Percentiles rank a stretch among this genome's conserved stretches.
These are phyloP conservation scores for Arrhopalites spinosus DNA, from an alignment of 2,888 invertebrate genomes.

Conservation along the genomic window DNA sequence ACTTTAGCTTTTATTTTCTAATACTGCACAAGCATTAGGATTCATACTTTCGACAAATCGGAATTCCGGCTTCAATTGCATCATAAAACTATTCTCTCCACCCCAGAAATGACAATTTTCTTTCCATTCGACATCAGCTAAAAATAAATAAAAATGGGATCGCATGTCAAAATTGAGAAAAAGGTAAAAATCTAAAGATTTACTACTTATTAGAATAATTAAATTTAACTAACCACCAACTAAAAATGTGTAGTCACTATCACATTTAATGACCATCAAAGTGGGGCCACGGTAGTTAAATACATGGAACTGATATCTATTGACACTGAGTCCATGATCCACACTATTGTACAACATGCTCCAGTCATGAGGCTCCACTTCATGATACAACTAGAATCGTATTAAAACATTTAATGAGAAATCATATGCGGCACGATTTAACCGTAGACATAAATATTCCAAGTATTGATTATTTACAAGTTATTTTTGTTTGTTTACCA, in stretches of 20 bases:
- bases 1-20: no score
- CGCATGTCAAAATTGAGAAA: no score
- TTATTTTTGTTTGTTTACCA: conserved; percentile 39
- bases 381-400: conserved; percentile 2
- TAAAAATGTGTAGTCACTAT: conserved; percentile 72
- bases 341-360: conserved; percentile 79
- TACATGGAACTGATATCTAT: conserved; percentile 79
- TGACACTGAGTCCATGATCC: conserved; percentile 78
- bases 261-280: conserved; percentile 64
- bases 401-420: background rate
- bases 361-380: conserved; percentile 66
- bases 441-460: background rate
- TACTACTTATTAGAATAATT: no score
- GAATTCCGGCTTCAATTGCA: conserved; percentile 70
- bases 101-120: conserved; percentile 86
- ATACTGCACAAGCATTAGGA: no score
- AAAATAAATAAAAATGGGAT: no score
- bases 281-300: conserved; percentile 72
- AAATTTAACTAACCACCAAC: conserved; percentile 63
- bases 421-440: background rate
- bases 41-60: conserved; percentile 62
- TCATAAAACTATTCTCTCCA: conserved; percentile 73
- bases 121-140: conserved; percentile 78
- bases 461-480: conserved; percentile 16
- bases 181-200: no score